Base-by-base conservation (phyloP, 2,113 vertebrate species). In the Cyanoramphus novaezelandiae region DNA sequence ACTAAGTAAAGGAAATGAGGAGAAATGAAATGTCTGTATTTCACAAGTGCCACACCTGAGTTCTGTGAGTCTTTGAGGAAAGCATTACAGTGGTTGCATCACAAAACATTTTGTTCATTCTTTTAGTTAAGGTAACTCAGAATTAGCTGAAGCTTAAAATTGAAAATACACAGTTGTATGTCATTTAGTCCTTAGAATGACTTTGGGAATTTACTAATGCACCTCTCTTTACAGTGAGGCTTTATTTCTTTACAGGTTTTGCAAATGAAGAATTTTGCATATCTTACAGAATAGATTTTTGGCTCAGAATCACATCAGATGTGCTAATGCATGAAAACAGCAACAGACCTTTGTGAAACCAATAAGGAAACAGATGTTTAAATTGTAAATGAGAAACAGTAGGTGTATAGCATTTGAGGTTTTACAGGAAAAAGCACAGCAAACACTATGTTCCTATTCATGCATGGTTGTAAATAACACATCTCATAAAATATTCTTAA, bases 311-410 rank as follows among this genome's bases (percentile, higher is more conserved):
- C 17, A 17, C 37, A 43, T 72, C 25, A 84, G 33, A 64, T 39
- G 87, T 33, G n/a, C 28, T 68, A 90, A 79, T 59, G 17, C 0
- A 4, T 44, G 49, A 84, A 95, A 92, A 72, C 10, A 46, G 10
- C 43, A 75, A 82, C 50, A 96, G 53, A 60, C 4, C 25, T 44
- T 82, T 13, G 5, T 9, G 82, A 93, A 94, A 91, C 17, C n/a
- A 91, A 79, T 52, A 28, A 81, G 69, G 35, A 90, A 86, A 88
- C 69, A 95, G 62, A 93, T 78, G 55, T 46, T 85, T 49, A 85
- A 88, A 81, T 39, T 47, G 25, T 46, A 90, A 82, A 67, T 88
- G 29, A 60, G 47, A 64, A 57, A 31, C 13, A 77, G 25, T 76
- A 88, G 27, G 16, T 63, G 6, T 31, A n/a, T 10, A 77, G 7